These are phyloP conservation scores for Asteroscopus sphinx DNA, from an alignment of 2,888 invertebrate genomes.

Conservation along the genomic window DNA sequence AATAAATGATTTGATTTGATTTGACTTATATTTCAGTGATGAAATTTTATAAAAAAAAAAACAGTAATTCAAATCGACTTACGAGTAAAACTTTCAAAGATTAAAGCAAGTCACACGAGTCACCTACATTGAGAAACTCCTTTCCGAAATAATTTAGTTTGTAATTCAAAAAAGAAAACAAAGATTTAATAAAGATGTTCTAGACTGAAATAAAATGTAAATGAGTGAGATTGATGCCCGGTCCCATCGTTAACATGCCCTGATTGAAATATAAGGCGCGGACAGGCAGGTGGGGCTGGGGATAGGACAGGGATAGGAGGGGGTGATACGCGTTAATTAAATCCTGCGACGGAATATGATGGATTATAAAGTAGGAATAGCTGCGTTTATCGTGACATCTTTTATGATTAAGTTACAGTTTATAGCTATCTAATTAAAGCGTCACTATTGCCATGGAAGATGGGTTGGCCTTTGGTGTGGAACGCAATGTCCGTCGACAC, in stretches of 20 bases:
- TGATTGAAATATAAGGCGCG: constrained; percentile 51
- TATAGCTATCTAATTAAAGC: too few relatives aligned
- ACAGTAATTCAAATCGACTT: too few relatives aligned
- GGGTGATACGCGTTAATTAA: constrained; percentile 50
- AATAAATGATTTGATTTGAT: too few relatives aligned
- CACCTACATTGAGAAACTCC: neutral
- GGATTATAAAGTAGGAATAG: constrained; percentile 37
- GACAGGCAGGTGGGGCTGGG: constrained; percentile 42
- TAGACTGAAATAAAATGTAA: constrained; percentile 50
- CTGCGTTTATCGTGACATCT: constrained; percentile 28
- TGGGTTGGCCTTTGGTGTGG: too few relatives aligned
- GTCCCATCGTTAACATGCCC: constrained; percentile 38
- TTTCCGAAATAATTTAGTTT: constrained; percentile 8
- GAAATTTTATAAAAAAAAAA: too few relatives aligned
- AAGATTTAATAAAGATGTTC: constrained; percentile 47
- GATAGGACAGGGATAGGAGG: constrained; percentile 8
- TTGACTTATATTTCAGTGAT: too few relatives aligned
- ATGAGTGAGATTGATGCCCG: constrained; percentile 53
- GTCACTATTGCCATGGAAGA: too few relatives aligned
- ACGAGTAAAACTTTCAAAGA: too few relatives aligned
- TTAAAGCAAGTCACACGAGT: too few relatives aligned
- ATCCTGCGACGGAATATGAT: constrained; percentile 44
- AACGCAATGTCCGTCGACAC: too few relatives aligned
- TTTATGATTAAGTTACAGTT: constrained; percentile 28
- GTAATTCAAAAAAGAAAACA: constrained; percentile 13